phyloP scores from a whole-genome alignment of 2,113 vertebrate genomes.

The Macrotus californicus region DNA sequence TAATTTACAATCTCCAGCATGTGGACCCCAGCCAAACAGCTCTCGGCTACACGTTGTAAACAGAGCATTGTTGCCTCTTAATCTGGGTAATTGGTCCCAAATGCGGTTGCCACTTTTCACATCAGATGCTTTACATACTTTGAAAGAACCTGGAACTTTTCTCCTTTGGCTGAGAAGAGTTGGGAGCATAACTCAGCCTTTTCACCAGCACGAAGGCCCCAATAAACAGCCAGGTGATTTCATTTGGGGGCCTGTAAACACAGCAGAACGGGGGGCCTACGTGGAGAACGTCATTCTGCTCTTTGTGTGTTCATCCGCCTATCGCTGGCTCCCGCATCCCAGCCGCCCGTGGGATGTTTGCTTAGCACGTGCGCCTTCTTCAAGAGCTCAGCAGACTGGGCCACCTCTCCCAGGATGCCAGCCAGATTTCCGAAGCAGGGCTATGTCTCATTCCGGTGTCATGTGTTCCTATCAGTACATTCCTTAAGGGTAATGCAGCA shows the following conservation, averaged over 20 bases:
- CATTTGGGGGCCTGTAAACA: background rate
- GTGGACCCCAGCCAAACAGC: constrained; percentile 15
- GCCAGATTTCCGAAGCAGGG: constrained; percentile 47
- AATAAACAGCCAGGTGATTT: constrained; percentile 49
- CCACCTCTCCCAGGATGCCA: constrained; percentile 25
- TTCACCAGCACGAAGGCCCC: constrained; percentile 42
- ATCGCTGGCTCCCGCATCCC: constrained; percentile 1
- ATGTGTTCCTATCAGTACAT: background rate
- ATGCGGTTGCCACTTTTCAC: constrained; percentile 83
- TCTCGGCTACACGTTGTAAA: constrained; percentile 78
- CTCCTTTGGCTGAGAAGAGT: constrained; percentile 76
- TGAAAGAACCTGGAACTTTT: constrained; percentile 79
- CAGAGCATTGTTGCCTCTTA: constrained; percentile 76
- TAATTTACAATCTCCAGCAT: constrained; percentile 68
- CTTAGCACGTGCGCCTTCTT: background rate
- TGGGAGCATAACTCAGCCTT: constrained; percentile 76
- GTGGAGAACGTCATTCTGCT: background rate
- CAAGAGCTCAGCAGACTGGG: constrained; percentile 32
- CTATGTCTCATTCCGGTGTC: background rate
- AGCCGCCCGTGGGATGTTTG: background rate
- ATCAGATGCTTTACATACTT: constrained; percentile 81
- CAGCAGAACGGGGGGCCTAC: background rate
- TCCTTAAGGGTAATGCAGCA: background rate
- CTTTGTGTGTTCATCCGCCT: background rate
- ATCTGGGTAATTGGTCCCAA: constrained; percentile 86